Base-by-base conservation (phyloP, 1,140 invertebrate genomes). In the Lerema accius region DNA sequence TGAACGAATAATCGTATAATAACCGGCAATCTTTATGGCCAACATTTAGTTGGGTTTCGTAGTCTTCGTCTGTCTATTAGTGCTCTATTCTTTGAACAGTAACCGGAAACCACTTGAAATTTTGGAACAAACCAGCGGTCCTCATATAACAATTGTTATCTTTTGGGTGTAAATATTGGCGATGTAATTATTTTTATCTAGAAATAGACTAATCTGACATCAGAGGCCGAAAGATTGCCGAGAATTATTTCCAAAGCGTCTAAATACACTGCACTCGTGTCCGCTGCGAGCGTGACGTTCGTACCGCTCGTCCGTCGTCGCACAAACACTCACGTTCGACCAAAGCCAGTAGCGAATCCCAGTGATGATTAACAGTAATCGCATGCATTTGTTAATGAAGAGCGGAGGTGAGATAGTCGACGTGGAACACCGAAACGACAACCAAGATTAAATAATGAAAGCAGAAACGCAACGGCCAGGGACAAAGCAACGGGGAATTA, bases 391-490 rank as follows among this genome's bases (percentile, higher is more conserved):
- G 76, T 79, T 79, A 82, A 81, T 75, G 69, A 65, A 70, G 58
- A 59, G 48, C 40, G 42, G 43, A 76, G 64, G 76, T 80, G 72
- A 80, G 67, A 71, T 16, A 32, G 28, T 69, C 60, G 70, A 77
- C 48, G 72, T 69, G 71, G 72, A 82, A 76, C 65, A 84, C 80
- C 82, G 70, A 75, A 82, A 86, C 75, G 84, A 78, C 81, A n/a
- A 75, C 73, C 71, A 80, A 67, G 67, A 79, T 76, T 13, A 23
- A 80, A 76, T 82, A 80, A 84, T 88, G 80, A 83, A 86, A 88
- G 82, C 78, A 68, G 78, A 82, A 82, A 82, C 84, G 76, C 74
- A 76, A 65, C 60, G 67, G 67, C 71, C 67, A 62, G 67, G 69
- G 80, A 72, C 60, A 63, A 85, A 83, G 81, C 78, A 51, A 50